Percentiles rank a stretch among this genome's conserved stretches.
Conservation (phyloP, 2,888 invertebrate genomes). For the Mimumesa dahlbomi region DNA sequence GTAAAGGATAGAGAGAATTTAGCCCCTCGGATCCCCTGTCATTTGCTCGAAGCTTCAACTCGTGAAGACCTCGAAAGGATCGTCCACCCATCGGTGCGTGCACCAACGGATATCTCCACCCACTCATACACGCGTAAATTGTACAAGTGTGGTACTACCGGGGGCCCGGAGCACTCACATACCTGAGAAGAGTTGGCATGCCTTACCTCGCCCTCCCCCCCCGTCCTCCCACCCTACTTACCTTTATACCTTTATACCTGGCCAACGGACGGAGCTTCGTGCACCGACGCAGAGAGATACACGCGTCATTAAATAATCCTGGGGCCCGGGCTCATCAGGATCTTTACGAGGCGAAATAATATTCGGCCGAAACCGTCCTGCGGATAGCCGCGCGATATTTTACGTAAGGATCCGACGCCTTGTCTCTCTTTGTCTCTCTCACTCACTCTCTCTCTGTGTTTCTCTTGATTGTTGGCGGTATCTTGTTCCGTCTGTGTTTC, state of each 20-base stretch:
- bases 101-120: conserved; percentile 49
- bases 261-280: conserved; percentile 62
- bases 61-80: conserved; percentile 40
- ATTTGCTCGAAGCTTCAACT: conserved; percentile 58
- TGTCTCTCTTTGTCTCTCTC: neutral
- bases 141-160: conserved; percentile 25
- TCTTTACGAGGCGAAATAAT: conserved; percentile 76
- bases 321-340: conserved; percentile 75
- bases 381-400: conserved; percentile 58
- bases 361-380: conserved; percentile 65
- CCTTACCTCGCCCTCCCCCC: conserved; percentile 31
- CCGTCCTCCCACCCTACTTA: conserved; percentile 45
- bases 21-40: conserved; percentile 59
- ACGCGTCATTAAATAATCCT: conserved; percentile 77
- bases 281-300: conserved; percentile 56
- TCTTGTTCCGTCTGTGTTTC: no score
- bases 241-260: conserved; percentile 76
- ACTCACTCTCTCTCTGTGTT: neutral
- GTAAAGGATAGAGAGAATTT: conserved; percentile 40
- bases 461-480: no score
- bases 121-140: conserved; percentile 52
- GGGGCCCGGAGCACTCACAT: conserved; percentile 48
- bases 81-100: conserved; percentile 21
- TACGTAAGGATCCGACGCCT: conserved; percentile 58
- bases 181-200: conserved; percentile 55